A percentile compares a stretch with the other conserved stretches of the same genome.
phyloP scores from a whole-genome alignment of 1,140 invertebrate genomes.

The Pseudomyrmex cubaensis region DNA sequence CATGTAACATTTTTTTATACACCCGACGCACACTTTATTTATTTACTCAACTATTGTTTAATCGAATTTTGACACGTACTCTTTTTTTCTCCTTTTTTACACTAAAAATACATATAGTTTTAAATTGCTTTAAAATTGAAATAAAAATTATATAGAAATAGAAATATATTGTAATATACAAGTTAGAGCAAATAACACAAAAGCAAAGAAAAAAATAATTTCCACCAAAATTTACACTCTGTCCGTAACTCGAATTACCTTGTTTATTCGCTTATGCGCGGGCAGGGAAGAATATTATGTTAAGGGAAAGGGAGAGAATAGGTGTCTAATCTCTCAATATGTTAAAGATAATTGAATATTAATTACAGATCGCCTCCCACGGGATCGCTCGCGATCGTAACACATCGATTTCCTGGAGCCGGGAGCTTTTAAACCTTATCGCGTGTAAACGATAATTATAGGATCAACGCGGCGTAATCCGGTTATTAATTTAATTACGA shows the following conservation, averaged over 20 bases:
- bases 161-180: no score
- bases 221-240: not conserved
- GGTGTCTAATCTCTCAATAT: slow-evolving; percentile 47
- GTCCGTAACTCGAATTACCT: not conserved
- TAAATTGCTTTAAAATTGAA: no score
- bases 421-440: slow-evolving; percentile 59
- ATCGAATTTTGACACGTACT: no score
- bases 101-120: no score
- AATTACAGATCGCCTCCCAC: slow-evolving; percentile 33
- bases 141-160: no score
- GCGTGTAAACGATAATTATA: slow-evolving; percentile 59
- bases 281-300: not conserved
- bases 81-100: no score
- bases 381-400: slow-evolving; percentile 27
- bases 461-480: slow-evolving; percentile 54
- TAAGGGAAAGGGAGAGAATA: not conserved
- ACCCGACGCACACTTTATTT: no score
- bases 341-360: slow-evolving; percentile 55
- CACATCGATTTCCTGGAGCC: slow-evolving; percentile 53
- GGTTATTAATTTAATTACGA: slow-evolving; percentile 60
- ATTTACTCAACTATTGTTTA: no score
- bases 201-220: not conserved
- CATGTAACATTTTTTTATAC: no score
- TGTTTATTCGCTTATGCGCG: not conserved
- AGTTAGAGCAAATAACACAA: no score